These are phyloP conservation scores for Elephas maximus DNA, from an alignment of 2,113 vertebrate species.

Conservation along the genomic window DNA sequence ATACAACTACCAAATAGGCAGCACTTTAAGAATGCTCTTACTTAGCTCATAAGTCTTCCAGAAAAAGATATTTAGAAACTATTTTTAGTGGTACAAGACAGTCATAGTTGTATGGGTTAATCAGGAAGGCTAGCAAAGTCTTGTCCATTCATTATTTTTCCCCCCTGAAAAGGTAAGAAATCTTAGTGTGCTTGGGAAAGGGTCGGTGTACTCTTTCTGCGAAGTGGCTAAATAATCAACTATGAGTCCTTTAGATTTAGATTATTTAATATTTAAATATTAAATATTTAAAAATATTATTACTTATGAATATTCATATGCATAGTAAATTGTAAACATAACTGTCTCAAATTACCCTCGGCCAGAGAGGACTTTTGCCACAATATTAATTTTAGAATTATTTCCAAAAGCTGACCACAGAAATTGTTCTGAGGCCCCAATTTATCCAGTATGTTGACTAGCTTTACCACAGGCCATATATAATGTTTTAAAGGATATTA, in stretches of 20 bases:
- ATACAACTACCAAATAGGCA: conserved; percentile 38
- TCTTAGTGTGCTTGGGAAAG: neutral
- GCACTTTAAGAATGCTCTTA: conserved; percentile 36
- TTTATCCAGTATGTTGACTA: neutral
- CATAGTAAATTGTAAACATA: conserved; percentile 42
- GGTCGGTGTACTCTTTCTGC: neutral
- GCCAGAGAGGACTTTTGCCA: neutral
- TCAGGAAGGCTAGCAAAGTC: neutral
- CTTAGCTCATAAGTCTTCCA: neutral
- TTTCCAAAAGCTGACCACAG: neutral
- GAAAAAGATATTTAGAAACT: conserved; percentile 61
- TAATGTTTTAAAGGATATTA: conserved; percentile 9
- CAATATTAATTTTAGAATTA: conserved; percentile 49
- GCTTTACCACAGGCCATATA: neutral
- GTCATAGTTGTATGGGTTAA: neutral
- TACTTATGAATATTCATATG: conserved; percentile 13
- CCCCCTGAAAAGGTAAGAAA: neutral
- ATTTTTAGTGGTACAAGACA: conserved; percentile 43
- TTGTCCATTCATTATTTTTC: neutral
- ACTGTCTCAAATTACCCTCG: conserved; percentile 29
- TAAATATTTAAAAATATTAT: conserved; percentile 1
- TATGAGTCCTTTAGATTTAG: neutral
- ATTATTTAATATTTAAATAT: neutral
- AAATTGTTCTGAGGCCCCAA: neutral
- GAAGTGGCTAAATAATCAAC: conserved; percentile 32